These are phyloP conservation scores for Pammene aurita DNA, from an alignment of 2,888 invertebrate species.

Conservation along the genomic window DNA sequence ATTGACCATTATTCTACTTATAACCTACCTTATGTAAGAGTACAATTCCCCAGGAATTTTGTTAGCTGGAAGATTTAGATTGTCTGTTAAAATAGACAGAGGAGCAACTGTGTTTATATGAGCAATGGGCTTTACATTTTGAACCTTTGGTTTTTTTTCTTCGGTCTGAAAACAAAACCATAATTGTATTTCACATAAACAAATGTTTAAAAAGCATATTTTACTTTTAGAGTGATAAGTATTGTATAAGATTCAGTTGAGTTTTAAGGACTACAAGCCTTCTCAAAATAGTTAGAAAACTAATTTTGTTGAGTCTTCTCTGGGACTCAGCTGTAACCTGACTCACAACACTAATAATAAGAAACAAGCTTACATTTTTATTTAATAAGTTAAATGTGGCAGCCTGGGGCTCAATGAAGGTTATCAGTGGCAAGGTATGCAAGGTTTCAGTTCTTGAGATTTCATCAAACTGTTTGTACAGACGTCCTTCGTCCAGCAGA, in stretches of 20 bases:
- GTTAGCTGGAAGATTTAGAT: conserved; percentile 84
- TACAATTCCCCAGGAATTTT: conserved; percentile 88
- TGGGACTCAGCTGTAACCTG: too few species aligned
- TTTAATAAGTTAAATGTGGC: conserved; percentile 88
- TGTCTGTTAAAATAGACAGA: conserved; percentile 90
- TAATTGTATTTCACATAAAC: background rate
- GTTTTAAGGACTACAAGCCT: too few species aligned
- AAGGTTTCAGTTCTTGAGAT: conserved; percentile 84
- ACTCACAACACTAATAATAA: too few species aligned
- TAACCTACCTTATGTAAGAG: conserved; percentile 81
- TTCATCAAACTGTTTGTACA: conserved; percentile 82
- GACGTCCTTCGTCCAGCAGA: conserved; percentile 79
- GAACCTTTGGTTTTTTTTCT: conserved; percentile 47
- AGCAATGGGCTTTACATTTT: conserved; percentile 83
- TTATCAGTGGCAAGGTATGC: conserved; percentile 87
- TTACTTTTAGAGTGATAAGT: too few species aligned
- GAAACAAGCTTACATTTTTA: conserved; percentile 57
- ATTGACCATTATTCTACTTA: too few species aligned
- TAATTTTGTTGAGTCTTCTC: too few species aligned
- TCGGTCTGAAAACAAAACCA: conserved; percentile 55
- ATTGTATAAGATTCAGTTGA: too few species aligned
- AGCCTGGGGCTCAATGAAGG: conserved; percentile 89
- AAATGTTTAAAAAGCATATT: background rate
- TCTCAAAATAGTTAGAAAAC: too few species aligned
- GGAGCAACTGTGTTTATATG: conserved; percentile 89